Evolutionary conservation across 2,797 vertebrate species (phyloP).

Genomic region (Nyctibius grandis): DNA sequence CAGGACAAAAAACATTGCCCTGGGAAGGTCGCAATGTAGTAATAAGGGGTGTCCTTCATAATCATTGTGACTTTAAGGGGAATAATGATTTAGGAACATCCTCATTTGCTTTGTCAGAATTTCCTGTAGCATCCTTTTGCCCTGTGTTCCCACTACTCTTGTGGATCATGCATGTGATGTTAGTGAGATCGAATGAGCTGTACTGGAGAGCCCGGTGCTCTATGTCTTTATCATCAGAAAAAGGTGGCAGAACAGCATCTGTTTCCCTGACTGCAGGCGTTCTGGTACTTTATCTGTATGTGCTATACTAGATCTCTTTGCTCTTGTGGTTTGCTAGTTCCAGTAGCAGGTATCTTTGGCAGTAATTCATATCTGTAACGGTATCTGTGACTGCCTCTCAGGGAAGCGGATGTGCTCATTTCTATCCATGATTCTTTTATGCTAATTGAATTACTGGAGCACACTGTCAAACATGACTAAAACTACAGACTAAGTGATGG

Average conservation of each 20-base stretch:
- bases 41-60: not conserved
- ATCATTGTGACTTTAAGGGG: not conserved
- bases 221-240: not conserved
- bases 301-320: not conserved
- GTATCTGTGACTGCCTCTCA: not conserved
- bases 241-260: not conserved
- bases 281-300: not conserved
- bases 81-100: not conserved
- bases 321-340: not conserved
- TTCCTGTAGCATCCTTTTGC: not conserved
- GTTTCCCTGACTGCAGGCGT: not conserved
- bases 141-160: not conserved
- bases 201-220: not conserved
- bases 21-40: not conserved
- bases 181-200: not conserved
- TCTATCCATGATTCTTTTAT: not conserved
- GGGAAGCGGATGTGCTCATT: not conserved
- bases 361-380: not conserved
- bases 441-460: not conserved
- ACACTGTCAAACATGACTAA: not conserved
- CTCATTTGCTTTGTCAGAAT: not conserved
- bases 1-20: not conserved
- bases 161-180: not conserved
- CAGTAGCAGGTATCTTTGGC: not conserved
- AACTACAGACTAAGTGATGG: not conserved